phyloP scores from a whole-genome alignment of 2,888 invertebrate genomes.

The Dicyrtomina minuta region DNA sequence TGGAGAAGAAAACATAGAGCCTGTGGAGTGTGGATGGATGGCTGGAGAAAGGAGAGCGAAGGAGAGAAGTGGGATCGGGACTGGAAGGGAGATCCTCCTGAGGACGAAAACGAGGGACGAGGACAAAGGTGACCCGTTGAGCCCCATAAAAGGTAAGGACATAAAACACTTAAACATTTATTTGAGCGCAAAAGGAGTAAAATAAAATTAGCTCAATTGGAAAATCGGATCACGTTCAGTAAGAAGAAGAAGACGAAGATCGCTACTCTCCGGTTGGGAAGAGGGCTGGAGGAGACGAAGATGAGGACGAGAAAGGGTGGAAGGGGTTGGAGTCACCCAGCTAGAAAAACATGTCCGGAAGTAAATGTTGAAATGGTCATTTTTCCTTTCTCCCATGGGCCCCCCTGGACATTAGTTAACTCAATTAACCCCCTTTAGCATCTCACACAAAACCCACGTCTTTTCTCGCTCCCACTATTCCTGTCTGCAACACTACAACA shows the following conservation, averaged over 20 bases:
- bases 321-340: constrained; percentile 14
- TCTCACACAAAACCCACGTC: background rate
- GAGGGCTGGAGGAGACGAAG: background rate
- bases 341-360: constrained; percentile 33
- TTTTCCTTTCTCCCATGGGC: constrained; percentile 21
- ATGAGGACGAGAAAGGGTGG: background rate
- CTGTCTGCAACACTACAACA: too few species aligned
- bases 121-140: background rate
- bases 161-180: constrained; percentile 24
- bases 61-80: too few species aligned
- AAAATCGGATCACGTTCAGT: constrained; percentile 30
- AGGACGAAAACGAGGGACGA: too few species aligned
- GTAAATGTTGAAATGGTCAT: constrained; percentile 24
- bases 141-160: too few species aligned
- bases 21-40: background rate
- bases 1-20: too few species aligned
- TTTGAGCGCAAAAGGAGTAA: too few species aligned
- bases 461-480: background rate
- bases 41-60: background rate
- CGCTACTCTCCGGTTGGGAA: background rate
- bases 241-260: background rate
- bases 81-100: too few species aligned
- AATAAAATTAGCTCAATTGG: constrained; percentile 12
- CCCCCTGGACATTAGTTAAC: constrained; percentile 34
- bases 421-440: constrained; percentile 34